Conservation (phyloP, 1,140 invertebrate species). For the Listronotus bonariensis region DNA sequence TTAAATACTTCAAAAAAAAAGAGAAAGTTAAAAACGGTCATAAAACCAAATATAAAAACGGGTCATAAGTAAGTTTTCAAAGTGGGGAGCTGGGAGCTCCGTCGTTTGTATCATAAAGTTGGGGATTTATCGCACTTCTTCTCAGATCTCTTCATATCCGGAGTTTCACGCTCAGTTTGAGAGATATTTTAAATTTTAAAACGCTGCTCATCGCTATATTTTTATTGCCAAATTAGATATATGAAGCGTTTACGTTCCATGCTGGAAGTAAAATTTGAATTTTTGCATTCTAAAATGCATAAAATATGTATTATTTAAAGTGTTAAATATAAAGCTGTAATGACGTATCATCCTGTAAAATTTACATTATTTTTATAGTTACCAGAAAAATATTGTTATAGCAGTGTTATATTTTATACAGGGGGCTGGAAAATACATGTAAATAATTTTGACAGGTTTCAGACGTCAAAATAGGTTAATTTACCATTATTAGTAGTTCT, state of each 20-base stretch:
- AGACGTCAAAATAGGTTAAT: background rate
- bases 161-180: constrained; percentile 32
- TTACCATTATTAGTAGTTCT: too few relatives aligned
- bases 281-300: constrained; percentile 7
- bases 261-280: constrained; percentile 17
- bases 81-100: constrained; percentile 16
- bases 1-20: too few relatives aligned
- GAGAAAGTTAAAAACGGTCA: background rate
- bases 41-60: constrained; percentile 15
- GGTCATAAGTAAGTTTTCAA: constrained; percentile 19
- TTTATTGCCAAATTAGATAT: constrained; percentile 33
- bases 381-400: too few relatives aligned
- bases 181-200: constrained; percentile 33
- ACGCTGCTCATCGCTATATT: constrained; percentile 23
- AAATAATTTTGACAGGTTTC: background rate
- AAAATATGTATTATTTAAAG: constrained; percentile 8
- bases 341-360: background rate
- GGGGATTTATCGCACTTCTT: constrained; percentile 27
- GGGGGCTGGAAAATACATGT: too few relatives aligned
- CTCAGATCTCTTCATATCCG: constrained; percentile 32
- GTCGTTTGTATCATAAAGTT: constrained; percentile 32
- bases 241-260: constrained; percentile 26
- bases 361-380: too few relatives aligned
- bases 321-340: background rate
- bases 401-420: too few relatives aligned